These are phyloP conservation scores for Poecilia picta DNA, from an alignment of 2,797 vertebrate species.

Conservation along the genomic window DNA sequence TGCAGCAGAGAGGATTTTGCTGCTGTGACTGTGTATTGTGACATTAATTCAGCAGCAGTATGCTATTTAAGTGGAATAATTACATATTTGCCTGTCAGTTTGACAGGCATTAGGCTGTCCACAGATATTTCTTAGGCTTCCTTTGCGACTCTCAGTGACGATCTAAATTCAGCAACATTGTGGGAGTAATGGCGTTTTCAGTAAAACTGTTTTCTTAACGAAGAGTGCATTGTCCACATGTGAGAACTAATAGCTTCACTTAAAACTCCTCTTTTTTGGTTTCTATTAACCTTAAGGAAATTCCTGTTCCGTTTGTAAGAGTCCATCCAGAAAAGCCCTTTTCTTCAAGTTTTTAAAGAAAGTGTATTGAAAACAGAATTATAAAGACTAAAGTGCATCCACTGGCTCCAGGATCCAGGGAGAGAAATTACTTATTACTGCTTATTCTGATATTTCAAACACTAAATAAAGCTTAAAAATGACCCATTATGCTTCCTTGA, in stretches of 20 bases:
- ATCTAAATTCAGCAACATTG: slow-evolving; percentile 39
- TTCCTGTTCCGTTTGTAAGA: slow-evolving; percentile 81
- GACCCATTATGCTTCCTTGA: no score
- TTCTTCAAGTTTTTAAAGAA: slow-evolving; percentile 65
- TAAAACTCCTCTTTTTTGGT: slow-evolving; percentile 73
- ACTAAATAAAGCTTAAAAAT: no score
- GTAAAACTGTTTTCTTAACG: slow-evolving; percentile 46
- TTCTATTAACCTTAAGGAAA: no score
- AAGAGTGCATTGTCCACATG: slow-evolving; percentile 46
- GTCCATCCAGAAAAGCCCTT: slow-evolving; percentile 72
- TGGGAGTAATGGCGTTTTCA: slow-evolving; percentile 49
- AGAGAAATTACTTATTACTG: neutral
- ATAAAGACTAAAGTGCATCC: neutral
- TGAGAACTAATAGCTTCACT: slow-evolving; percentile 70
- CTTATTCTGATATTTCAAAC: no score
- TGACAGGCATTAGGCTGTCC: slow-evolving; percentile 58
- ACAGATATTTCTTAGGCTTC: slow-evolving; percentile 42
- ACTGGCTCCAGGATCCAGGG: neutral
- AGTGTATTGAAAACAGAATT: slow-evolving; percentile 19
- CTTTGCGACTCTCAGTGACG: slow-evolving; percentile 33
- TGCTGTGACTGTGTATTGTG: slow-evolving; percentile 19
- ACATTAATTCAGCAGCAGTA: slow-evolving; percentile 47
- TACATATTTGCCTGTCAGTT: slow-evolving; percentile 63
- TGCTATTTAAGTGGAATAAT: slow-evolving; percentile 56
- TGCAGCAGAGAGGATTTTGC: slow-evolving; percentile 30